Base-by-base conservation (phyloP, 2,888 invertebrate genomes). In the Andrena hattorfiana region DNA sequence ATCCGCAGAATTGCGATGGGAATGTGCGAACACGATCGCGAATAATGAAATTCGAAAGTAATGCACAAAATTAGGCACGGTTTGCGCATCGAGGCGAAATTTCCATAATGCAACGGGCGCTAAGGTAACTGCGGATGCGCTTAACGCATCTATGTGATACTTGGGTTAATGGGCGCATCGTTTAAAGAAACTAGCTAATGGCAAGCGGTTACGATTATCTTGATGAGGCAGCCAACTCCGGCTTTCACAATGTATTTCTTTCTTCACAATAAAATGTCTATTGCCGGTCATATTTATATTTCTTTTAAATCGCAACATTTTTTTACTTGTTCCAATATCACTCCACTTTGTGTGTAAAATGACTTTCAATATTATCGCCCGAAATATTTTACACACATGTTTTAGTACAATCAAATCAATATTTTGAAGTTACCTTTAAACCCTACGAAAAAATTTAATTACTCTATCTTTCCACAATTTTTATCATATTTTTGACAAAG, bases 101-200 rank as follows among this genome's bases (percentile, higher is more conserved):
- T 79, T 86, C 81, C 85, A 85, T 78, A 82, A 82, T 85, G 79
- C 78, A 74, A 68, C 75, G 69, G n/a, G 59, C 59, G 69, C 71
- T 74, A 70, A 66, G 62, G 62, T 62, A 77, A 84, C 75, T 64
- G 73, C 74, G 71, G 77, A 49, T 74, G 75, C 59, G 74, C 72
- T 85, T 85, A 81, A 85, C 79, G 72, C 87, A 79, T 81, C 79
- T 76, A 76, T 76, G 85, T 82, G 85, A 87, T 86, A 87, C 77
- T 87, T 85, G 77, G 77, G 85, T 79, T 86, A 86, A 86, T 87
- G 86, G 71, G 76, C 81, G 72, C 86, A 73, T 82, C 72, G 72
- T 71, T 77, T 72, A 77, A 70, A 82, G 82, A 79, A 82, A 85
- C 85, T 77, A 72, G 64, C 71, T 82, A 83, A 82, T 77, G 83